phyloP scores from a whole-genome alignment of 1,140 invertebrate species.

The Triops longicaudatus region DNA sequence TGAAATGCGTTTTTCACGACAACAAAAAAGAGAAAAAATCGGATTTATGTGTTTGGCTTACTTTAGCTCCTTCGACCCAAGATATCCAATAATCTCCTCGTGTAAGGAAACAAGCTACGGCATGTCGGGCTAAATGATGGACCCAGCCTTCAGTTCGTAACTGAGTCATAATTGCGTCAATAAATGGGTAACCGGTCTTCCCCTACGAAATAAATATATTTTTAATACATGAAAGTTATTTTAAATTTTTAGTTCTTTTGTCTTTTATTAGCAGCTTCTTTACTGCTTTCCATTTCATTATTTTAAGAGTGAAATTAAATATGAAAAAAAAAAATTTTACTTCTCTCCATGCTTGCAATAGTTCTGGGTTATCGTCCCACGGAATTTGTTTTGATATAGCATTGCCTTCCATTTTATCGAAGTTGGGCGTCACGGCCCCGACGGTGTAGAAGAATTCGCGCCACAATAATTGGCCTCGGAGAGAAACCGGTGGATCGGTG shows the following conservation, averaged over 20 bases:
- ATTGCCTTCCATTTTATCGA: slow-evolving; percentile 60
- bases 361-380: slow-evolving; percentile 52
- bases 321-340: neutral
- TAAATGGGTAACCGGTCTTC: slow-evolving; percentile 63
- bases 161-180: slow-evolving; percentile 65
- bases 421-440: slow-evolving; percentile 56
- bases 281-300: neutral
- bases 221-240: too few species aligned
- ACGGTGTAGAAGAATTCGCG: slow-evolving; percentile 69
- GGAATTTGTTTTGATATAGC: slow-evolving; percentile 63
- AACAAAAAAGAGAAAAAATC: too few species aligned
- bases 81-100: slow-evolving; percentile 62
- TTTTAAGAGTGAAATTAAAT: neutral
- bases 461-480: slow-evolving; percentile 62
- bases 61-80: slow-evolving; percentile 57
- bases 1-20: too few species aligned
- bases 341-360: slow-evolving; percentile 55
- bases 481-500: slow-evolving; percentile 50
- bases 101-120: slow-evolving; percentile 62
- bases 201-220: slow-evolving; percentile 45
- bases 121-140: slow-evolving; percentile 60
- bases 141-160: slow-evolving; percentile 57
- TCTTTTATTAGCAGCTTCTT: too few species aligned
- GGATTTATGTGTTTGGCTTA: neutral
- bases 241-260: too few species aligned